Evolutionary conservation across 1,140 invertebrate genomes (phyloP).

Genomic region (Acromyrmex heyeri): DNA sequence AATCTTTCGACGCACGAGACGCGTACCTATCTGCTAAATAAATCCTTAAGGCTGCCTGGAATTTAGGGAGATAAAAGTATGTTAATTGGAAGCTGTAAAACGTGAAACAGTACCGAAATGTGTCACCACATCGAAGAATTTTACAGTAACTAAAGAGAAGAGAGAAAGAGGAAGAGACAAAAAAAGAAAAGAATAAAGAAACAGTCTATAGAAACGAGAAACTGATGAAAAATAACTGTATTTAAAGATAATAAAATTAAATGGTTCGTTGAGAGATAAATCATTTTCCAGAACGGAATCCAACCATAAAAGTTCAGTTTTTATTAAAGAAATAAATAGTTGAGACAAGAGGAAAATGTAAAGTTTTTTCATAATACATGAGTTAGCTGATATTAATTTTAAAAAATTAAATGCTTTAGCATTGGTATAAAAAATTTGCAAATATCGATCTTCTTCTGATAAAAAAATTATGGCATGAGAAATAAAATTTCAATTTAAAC

Average conservation of each 20-base stretch:
- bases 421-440: neutral
- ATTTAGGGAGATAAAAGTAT: slow-evolving; percentile 34
- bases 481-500: neutral
- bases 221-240: neutral
- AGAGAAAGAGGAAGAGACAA: neutral
- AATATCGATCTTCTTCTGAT: neutral
- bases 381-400: neutral
- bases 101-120: neutral
- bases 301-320: neutral
- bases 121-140: neutral
- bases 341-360: no score
- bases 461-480: neutral
- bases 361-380: neutral
- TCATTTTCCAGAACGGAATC: neutral
- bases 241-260: slow-evolving; percentile 28
- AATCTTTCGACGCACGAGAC: neutral
- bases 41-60: neutral
- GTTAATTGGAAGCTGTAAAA: slow-evolving; percentile 48
- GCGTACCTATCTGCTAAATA: slow-evolving; percentile 6
- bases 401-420: no score
- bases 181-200: neutral
- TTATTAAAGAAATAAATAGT: neutral
- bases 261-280: neutral
- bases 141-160: neutral
- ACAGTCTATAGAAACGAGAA: neutral